Base-by-base conservation (phyloP, 2,888 invertebrate species). In the Helleia helle region DNA sequence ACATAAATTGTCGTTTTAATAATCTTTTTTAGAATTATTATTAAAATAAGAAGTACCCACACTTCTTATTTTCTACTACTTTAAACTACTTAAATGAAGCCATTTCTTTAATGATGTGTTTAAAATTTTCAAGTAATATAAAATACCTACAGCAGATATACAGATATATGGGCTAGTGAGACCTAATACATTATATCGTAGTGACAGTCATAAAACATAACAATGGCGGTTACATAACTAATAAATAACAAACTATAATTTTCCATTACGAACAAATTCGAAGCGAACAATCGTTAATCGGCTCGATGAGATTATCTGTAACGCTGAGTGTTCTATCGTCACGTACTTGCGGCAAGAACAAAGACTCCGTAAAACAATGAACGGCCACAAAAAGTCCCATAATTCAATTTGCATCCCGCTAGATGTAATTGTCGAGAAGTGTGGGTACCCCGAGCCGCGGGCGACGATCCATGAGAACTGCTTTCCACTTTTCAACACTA, bases 361-460 rank as follows among this genome's bases (percentile, higher is more conserved):
- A 83, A 83, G 56, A 44, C 48, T 54, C 56, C 62, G 67, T 71
- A 66, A 73, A 74, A 81, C 81, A 80, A 83, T 74, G 80, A 73
- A 73, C 66, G 54, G 57, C 60, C 62, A 74, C 71, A 83, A 83
- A 80, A 80, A 83, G 76, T 81, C 77, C 65, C 81, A 83, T 84
- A 83, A 84, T 83, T 83, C 76, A 81, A 84, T 84, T 83, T 84
- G 83, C 84, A 81, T 84, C 72, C 71, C 71, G 77, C 80, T 80
- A 81, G 77, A 80, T 69, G 69, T 73, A 73, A 73, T 76, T 64
- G 70, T 65, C 56, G 62, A 43, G 69, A 71, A 68, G 58, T 65
- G 66, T 63, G 64, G 62, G 71, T 72, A 71, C 68, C 52, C 72
- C 6, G 11, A 9, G 31, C 75, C 75, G 70, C 72, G 59, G 71